Evolutionary conservation across 2,797 vertebrate genomes (phyloP).

Genomic region (Salmo trutta): DNA sequence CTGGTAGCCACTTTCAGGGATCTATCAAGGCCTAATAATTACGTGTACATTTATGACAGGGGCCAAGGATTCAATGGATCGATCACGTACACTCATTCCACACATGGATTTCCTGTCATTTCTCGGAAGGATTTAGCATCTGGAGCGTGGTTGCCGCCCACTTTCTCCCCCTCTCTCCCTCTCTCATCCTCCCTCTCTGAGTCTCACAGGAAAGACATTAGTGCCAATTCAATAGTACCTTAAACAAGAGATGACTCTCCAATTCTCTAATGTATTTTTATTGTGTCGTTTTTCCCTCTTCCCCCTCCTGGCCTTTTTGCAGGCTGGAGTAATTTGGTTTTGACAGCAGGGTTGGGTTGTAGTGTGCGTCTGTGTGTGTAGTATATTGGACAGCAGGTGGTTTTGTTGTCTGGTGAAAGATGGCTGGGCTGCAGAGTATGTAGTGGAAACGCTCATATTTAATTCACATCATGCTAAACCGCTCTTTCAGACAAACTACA

Average conservation of each 20-base stretch:
- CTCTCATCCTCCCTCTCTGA: conserved; percentile 5
- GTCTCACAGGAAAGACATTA: conserved; percentile 28
- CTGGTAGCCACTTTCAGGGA: conserved; percentile 43
- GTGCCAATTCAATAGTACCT: conserved; percentile 44
- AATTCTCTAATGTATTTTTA: conserved; percentile 38
- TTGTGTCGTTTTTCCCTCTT: conserved; percentile 18
- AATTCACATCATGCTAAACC: conserved; percentile 29
- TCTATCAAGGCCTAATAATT: conserved; percentile 72
- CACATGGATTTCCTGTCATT: conserved; percentile 72
- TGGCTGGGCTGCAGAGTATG: conserved; percentile 21
- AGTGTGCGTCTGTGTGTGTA: background rate
- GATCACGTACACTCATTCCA: conserved; percentile 56
- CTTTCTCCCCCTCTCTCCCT: background rate
- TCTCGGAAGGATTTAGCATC: conserved; percentile 59
- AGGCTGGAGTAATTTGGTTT: conserved; percentile 40
- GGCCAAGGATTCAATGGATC: conserved; percentile 58
- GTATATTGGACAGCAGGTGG: conserved; percentile 9
- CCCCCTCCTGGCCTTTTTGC: conserved; percentile 24
- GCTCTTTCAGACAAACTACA: background rate
- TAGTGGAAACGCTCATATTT: conserved; percentile 33
- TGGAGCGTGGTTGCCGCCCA: conserved; percentile 28
- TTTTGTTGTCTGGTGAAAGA: conserved; percentile 13
- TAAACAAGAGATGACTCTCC: conserved; percentile 50
- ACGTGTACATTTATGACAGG: conserved; percentile 67
- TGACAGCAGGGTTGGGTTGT: conserved; percentile 9